A percentile compares a stretch with the other conserved stretches of the same genome.
phyloP scores from a whole-genome alignment of 2,797 vertebrate species.

The Psittacula derbiana region DNA sequence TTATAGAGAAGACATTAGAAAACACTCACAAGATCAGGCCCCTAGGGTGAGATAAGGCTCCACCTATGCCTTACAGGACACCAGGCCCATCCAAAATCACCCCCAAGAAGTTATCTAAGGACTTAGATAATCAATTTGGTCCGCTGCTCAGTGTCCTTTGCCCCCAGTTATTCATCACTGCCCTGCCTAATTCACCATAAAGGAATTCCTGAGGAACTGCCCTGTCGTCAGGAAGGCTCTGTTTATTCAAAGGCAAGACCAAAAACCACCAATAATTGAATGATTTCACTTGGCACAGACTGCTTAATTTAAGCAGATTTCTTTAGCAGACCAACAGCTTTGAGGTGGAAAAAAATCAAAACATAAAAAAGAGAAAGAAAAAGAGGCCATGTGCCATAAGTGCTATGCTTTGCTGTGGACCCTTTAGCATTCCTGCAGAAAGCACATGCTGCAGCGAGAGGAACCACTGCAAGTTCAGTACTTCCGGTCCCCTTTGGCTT shows the following conservation, averaged over 20 bases:
- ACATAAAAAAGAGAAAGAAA: neutral
- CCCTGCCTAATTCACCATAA: constrained; percentile 71
- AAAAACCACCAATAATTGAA: constrained; percentile 29
- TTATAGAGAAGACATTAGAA: neutral
- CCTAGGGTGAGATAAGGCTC: neutral
- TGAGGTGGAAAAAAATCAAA: neutral
- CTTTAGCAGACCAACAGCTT: neutral
- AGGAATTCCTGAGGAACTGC: constrained; percentile 78
- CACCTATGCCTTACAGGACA: neutral
- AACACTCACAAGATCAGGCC: neutral
- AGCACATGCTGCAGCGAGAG: accelerated
- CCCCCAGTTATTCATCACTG: constrained; percentile 69
- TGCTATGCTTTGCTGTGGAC: neutral
- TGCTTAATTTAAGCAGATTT: constrained; percentile 16
- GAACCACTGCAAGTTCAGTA: accelerated
- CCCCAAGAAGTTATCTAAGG: neutral
- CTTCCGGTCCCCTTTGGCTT: neutral
- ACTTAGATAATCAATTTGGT: constrained; percentile 30
- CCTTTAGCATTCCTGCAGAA: neutral
- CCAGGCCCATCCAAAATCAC: neutral
- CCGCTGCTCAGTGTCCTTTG: constrained; percentile 26
- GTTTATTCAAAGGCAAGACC: constrained; percentile 30
- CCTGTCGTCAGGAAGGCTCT: constrained; percentile 62
- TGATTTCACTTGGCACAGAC: neutral
- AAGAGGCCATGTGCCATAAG: neutral